A percentile compares a stretch with the other conserved stretches of the same genome.
Conservation (phyloP, 2,797 vertebrate species). For the Serranus cabrilla region DNA sequence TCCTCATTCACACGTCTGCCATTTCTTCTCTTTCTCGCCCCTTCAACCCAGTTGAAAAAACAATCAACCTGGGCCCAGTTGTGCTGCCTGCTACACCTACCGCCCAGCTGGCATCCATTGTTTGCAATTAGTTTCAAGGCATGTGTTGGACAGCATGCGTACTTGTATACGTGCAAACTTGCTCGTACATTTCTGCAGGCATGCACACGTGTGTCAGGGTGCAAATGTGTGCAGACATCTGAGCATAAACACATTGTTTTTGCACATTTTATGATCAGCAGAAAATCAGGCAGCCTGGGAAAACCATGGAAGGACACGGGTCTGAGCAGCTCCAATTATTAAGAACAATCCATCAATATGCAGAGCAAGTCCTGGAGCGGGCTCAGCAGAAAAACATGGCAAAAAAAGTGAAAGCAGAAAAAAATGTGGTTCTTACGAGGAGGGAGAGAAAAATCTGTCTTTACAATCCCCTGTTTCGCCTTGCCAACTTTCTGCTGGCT, state of each 20-base stretch:
- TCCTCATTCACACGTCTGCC: constrained; percentile 31
- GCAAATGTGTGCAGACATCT: constrained; percentile 38
- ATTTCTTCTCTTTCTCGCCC: constrained; percentile 26
- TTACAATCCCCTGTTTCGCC: constrained; percentile 84
- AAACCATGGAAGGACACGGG: constrained; percentile 61
- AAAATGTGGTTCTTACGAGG: constrained; percentile 83
- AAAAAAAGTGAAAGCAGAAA: constrained; percentile 75
- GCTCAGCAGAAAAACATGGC: constrained; percentile 80
- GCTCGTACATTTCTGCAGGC: constrained; percentile 44
- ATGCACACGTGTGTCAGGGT: constrained; percentile 22
- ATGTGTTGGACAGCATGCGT: constrained; percentile 72
- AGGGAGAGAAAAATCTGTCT: constrained; percentile 86
- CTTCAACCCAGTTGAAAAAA: constrained; percentile 73
- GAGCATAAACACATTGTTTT: constrained; percentile 39
- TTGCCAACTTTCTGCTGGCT: constrained; percentile 89
- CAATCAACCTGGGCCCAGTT: constrained; percentile 73
- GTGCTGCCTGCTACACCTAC: constrained; percentile 73
- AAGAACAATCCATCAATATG: constrained; percentile 85
- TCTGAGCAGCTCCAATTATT: constrained; percentile 79
- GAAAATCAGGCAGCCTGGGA: constrained; percentile 67
- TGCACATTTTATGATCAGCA: constrained; percentile 62
- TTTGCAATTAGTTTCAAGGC: constrained; percentile 79
- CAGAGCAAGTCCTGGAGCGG: constrained; percentile 79
- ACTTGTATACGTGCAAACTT: constrained; percentile 59
- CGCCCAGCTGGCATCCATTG: constrained; percentile 84